These are phyloP conservation scores for Malacoctenus gilli DNA, from an alignment of 2,797 vertebrate species.

Conservation along the genomic window DNA sequence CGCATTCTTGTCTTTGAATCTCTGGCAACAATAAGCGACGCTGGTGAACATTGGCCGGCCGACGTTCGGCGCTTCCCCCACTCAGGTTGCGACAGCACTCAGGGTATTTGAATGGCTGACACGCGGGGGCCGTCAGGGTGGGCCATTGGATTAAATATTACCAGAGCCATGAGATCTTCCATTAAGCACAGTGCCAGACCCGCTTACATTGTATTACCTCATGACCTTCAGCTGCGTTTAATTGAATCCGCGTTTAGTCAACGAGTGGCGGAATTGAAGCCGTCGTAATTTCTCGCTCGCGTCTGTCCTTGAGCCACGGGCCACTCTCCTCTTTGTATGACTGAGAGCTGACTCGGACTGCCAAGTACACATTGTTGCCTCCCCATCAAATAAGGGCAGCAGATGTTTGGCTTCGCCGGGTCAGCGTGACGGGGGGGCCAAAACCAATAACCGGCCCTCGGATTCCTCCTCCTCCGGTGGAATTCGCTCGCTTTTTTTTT, in stretches of 20 bases:
- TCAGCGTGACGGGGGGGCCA: constrained; percentile 33
- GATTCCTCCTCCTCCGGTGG: constrained; percentile 35
- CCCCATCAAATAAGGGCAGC: constrained; percentile 56
- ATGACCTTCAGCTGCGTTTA: constrained; percentile 69
- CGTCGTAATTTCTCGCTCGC: constrained; percentile 46
- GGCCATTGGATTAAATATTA: constrained; percentile 67
- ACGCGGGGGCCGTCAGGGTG: constrained; percentile 20
- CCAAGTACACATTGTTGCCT: constrained; percentile 43
- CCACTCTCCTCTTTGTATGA: constrained; percentile 31
- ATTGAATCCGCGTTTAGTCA: constrained; percentile 70
- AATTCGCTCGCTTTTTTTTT: constrained; percentile 40
- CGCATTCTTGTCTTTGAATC: constrained; percentile 24
- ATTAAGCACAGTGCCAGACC: constrained; percentile 49
- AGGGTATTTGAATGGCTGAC: constrained; percentile 29
- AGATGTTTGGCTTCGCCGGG: constrained; percentile 56
- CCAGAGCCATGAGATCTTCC: constrained; percentile 58
- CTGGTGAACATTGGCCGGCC: constrained; percentile 1
- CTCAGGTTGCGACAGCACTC: constrained; percentile 28
- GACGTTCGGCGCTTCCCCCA: constrained; percentile 18
- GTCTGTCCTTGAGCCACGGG: constrained; percentile 54
- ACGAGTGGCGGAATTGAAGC: constrained; percentile 60
- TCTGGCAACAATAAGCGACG: constrained; percentile 24
- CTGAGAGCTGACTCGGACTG: constrained; percentile 9
- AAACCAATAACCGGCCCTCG: constrained; percentile 44
- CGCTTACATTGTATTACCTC: constrained; percentile 58